Percentiles rank a stretch among this genome's conserved stretches.
phyloP scores from a whole-genome alignment of 2,888 invertebrate genomes.

The Danaus chrysippus region DNA sequence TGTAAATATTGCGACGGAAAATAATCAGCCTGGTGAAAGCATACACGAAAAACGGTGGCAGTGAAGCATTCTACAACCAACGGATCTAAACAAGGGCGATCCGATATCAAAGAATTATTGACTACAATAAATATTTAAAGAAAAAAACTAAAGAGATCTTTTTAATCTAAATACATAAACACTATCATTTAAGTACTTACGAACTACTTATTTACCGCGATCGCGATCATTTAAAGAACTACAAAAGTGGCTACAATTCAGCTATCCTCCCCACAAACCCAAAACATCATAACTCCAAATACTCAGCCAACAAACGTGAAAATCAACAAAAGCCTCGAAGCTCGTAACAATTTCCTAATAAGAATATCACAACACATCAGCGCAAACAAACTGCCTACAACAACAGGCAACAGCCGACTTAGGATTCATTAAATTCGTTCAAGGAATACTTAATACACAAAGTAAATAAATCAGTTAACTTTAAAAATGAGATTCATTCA shows the following conservation, averaged over 20 bases:
- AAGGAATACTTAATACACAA: not conserved
- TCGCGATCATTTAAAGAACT: conserved; percentile 14
- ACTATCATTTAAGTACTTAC: conserved; percentile 22
- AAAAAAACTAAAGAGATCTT: conserved; percentile 18
- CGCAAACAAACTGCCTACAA: conserved; percentile 67
- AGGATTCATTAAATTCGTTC: conserved; percentile 12
- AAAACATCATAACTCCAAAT: conserved; percentile 2
- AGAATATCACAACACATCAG: conserved; percentile 68
- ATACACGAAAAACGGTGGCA: not conserved
- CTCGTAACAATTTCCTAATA: conserved; percentile 42
- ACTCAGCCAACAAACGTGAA: conserved; percentile 35
- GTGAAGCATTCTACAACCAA: not conserved
- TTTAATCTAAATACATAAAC: conserved; percentile 9
- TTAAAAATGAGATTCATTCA: not conserved
- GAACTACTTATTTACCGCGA: not conserved
- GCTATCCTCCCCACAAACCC: conserved; percentile 9
- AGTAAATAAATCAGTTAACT: not conserved
- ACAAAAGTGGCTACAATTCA: conserved; percentile 20
- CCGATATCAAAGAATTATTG: not conserved
- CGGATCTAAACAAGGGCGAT: not conserved
- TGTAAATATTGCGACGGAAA: conserved; percentile 7
- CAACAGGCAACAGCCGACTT: conserved; percentile 37
- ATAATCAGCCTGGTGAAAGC: not conserved
- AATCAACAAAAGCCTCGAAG: conserved; percentile 63
- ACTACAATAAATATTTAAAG: conserved; percentile 14